Percentiles rank a stretch among this genome's conserved stretches.
Conservation (phyloP, 2,113 vertebrate species). For the Porphyrio hochstetteri region DNA sequence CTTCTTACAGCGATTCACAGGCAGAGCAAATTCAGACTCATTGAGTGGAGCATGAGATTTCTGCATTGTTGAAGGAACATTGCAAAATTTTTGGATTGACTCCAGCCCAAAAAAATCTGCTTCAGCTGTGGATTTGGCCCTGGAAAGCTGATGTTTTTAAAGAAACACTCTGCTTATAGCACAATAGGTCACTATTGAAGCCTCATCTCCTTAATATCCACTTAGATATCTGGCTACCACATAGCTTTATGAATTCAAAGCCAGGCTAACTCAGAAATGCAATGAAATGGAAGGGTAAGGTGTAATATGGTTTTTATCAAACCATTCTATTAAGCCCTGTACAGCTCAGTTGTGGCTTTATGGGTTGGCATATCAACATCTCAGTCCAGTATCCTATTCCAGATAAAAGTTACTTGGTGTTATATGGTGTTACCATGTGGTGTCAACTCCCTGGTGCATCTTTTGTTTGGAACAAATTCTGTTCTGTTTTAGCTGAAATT, state of each 20-base stretch:
- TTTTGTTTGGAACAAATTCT: background rate
- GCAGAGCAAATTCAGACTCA: background rate
- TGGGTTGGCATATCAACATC: background rate
- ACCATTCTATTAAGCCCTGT: background rate
- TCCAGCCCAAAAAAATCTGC: background rate
- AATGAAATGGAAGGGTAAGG: background rate
- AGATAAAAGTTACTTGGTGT: background rate
- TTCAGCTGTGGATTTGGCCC: background rate
- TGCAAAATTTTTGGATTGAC: background rate
- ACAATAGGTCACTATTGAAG: background rate
- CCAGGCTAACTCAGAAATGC: background rate
- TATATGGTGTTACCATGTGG: background rate
- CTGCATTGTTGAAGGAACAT: background rate
- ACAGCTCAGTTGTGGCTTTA: background rate
- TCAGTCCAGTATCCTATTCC: background rate
- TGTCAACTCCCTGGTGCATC: background rate
- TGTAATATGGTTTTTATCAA: background rate
- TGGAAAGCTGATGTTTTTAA: background rate
- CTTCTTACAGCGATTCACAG: background rate
- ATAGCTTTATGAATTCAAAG: background rate
- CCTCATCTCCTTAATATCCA: background rate
- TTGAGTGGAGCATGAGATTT: background rate
- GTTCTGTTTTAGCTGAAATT: background rate
- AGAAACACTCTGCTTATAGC: background rate
- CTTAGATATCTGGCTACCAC: background rate